A percentile compares a stretch with the other conserved stretches of the same genome.
Conservation (phyloP, 2,113 vertebrate species). For the Pseudopodoces humilis region DNA sequence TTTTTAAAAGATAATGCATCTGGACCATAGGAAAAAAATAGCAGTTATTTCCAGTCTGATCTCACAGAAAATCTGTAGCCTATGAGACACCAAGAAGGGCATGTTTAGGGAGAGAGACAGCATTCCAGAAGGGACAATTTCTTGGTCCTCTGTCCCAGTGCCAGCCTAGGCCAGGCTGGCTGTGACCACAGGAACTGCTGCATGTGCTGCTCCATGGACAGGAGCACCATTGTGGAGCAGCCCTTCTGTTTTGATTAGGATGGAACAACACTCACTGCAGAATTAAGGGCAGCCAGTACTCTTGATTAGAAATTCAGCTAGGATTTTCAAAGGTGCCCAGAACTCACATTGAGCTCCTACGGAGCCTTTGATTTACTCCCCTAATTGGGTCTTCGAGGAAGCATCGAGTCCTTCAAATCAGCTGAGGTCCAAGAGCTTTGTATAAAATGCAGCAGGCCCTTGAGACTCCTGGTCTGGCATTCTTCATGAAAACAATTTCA, state of each 20-base stretch:
- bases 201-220: rapidly evolving
- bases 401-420: rapidly evolving
- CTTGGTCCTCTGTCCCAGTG: not conserved
- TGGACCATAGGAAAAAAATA: not conserved
- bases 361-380: not conserved
- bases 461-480: not conserved
- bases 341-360: not conserved
- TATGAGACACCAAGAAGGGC: not conserved
- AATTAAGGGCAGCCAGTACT: not conserved
- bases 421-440: not conserved
- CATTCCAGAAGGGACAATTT: not conserved
- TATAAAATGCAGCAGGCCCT: not conserved
- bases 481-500: not conserved
- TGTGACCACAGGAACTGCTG: not conserved
- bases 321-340: not conserved
- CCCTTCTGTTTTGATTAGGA: not conserved
- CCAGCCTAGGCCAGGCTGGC: not conserved
- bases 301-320: not conserved
- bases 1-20: constrained; percentile 29
- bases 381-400: not conserved
- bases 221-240: not conserved
- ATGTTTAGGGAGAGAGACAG: not conserved
- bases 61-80: not conserved
- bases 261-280: not conserved
- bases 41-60: constrained; percentile 4